These are phyloP conservation scores for Strigamia maritima DNA, from an alignment of 2,888 invertebrate species.

Conservation along the genomic window DNA sequence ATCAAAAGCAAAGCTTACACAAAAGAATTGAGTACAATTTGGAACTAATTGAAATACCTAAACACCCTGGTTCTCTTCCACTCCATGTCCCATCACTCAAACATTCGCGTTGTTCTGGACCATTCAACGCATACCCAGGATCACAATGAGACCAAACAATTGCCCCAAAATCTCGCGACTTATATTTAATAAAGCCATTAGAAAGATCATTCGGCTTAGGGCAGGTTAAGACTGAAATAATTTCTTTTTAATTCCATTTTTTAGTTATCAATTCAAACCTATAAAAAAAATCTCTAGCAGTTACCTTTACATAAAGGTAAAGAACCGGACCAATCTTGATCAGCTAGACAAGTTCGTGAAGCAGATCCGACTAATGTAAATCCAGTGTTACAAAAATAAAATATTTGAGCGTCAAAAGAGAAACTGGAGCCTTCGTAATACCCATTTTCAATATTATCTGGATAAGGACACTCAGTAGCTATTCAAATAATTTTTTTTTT, in stretches of 20 bases:
- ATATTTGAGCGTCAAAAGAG: not conserved
- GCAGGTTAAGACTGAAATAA: not conserved
- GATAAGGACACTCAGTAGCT: not conserved
- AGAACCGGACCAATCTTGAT: not conserved
- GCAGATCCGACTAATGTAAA: slow-evolving; percentile 1
- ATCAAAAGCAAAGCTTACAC: not conserved
- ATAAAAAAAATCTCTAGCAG: not conserved
- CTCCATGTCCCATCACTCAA: not conserved
- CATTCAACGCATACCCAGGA: not conserved
- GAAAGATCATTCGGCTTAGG: not conserved
- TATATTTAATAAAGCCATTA: not conserved
- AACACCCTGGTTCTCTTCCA: not conserved
- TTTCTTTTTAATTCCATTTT: not conserved
- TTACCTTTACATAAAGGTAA: slow-evolving; percentile 8
- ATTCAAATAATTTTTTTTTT: not conserved
- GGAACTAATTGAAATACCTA: not conserved
- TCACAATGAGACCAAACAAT: not conserved
- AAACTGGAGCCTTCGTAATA: not conserved
- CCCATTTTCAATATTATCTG: not conserved
- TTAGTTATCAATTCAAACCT: no score
- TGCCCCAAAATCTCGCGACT: not conserved
- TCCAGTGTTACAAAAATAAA: not conserved
- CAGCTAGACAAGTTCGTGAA: not conserved
- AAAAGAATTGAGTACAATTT: not conserved
- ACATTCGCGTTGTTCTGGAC: not conserved